Base-by-base conservation (phyloP, 2,888 invertebrate species). In the Zootermopsis nevadensis region DNA sequence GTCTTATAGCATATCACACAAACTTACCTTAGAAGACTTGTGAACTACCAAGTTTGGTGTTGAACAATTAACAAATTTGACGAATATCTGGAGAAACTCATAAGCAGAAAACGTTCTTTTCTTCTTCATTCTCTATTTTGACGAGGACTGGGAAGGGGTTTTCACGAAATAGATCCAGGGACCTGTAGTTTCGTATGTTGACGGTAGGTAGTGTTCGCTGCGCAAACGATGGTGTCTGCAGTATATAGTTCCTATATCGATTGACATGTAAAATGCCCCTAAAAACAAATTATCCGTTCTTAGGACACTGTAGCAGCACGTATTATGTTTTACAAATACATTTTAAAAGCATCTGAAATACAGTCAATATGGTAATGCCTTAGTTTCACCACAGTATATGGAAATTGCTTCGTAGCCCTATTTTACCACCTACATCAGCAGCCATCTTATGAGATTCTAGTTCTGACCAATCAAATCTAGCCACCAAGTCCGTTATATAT, bases 61-160 rank as follows among this genome's bases (percentile, higher is more conserved):
- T 27, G 8, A 12, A 48, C 15, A 48, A 15, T 19, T n/a, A n/a
- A 27, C 27, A 10, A 27, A 60, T 60, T 60, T 10, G 4, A 60
- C n/a, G n/a, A 60, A 27, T 48, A 10, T 0, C 27, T 60, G 60
- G 15, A 27, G 60, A 60, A 60, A 60, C 60, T 27, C n/a, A 27
- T n/a, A 60, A 27, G 8, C 10, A n/a, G 31, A 19, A 1, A 33
- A 6, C 15, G 2, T 22, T 7, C 74, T 35, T 42, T 38, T 74
- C 74, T 74, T 38, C 74, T 38, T 38, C 31, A 69, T 69, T 27
- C 67, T 67, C 24, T 67, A 67, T 30, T 33, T 74, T 7, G 42
- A 19, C 10, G 42, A 15, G 42, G 86, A 91, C 91, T 79, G 55
- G 12, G 27, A 27, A 53, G 79, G 79, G 79, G 79, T 79, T 79